Evolutionary conservation across 2,888 invertebrate species (phyloP).

Genomic region (Tetragonula carbonaria): DNA sequence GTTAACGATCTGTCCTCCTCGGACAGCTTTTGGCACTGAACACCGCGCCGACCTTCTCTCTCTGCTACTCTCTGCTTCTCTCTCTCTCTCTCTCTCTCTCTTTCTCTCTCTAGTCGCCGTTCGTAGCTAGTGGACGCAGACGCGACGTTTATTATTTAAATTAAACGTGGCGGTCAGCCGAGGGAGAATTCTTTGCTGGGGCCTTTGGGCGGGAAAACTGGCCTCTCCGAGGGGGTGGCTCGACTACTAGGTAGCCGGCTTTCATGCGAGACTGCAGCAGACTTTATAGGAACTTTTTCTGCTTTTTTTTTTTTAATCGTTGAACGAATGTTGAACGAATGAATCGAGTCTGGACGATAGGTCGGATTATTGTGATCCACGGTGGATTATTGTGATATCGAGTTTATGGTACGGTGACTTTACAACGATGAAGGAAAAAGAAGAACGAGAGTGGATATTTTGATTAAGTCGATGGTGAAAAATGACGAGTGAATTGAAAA

Average conservation of each 20-base stretch:
- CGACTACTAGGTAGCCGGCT: neutral
- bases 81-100: too few species aligned
- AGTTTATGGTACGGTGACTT: neutral
- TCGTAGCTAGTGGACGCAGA: conserved; percentile 9
- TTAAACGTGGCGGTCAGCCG: conserved; percentile 45
- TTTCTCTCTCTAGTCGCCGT: too few species aligned
- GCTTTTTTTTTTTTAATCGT: too few species aligned
- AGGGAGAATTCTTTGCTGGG: conserved; percentile 28
- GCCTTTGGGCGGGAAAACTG: conserved; percentile 9
- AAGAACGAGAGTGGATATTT: neutral
- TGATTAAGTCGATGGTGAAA: neutral
- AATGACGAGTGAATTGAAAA: neutral
- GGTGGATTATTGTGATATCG: neutral
- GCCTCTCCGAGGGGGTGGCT: neutral
- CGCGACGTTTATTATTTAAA: conserved; percentile 55
- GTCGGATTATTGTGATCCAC: too few species aligned
- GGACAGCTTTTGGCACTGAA: conserved; percentile 55
- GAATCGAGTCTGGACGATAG: neutral
- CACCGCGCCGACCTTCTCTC: conserved; percentile 10
- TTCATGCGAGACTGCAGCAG: conserved; percentile 1
- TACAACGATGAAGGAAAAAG: too few species aligned
- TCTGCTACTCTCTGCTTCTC: neutral
- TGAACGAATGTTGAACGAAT: neutral
- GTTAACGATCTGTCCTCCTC: conserved; percentile 57
- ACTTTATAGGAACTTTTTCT: neutral